Conservation (phyloP, 2,888 invertebrate genomes). For the Drosophila pseudotakahashii region DNA sequence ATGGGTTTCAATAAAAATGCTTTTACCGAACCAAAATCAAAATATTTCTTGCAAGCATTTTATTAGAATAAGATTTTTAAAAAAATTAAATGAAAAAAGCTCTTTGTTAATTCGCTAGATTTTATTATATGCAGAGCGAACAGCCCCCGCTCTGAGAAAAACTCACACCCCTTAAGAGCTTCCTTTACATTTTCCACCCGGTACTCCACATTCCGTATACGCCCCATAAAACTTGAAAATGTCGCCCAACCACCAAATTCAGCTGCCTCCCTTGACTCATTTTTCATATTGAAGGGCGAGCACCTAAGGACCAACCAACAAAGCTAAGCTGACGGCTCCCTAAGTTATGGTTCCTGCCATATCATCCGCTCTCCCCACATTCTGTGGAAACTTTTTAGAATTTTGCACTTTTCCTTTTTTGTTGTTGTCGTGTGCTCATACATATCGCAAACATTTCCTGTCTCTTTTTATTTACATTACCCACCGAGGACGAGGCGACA, state of each 20-base stretch:
- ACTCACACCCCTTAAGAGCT: neutral
- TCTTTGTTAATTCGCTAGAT: no score
- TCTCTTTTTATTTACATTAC: slow-evolving; percentile 79
- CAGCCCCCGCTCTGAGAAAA: neutral
- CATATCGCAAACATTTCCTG: slow-evolving; percentile 74
- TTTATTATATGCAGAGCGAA: slow-evolving; percentile 25
- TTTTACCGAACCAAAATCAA: no score
- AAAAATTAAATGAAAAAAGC: no score
- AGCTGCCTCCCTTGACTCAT: slow-evolving; percentile 12
- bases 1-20: no score
- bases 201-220: slow-evolving; percentile 35
- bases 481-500: slow-evolving; percentile 52
- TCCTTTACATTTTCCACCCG: slow-evolving; percentile 3
- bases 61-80: no score
- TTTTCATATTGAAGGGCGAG: slow-evolving; percentile 53
- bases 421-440: slow-evolving; percentile 39
- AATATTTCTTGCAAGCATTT: no score
- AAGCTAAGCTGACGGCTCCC: slow-evolving; percentile 30
- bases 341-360: slow-evolving; percentile 47
- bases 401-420: slow-evolving; percentile 48
- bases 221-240: slow-evolving; percentile 48
- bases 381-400: slow-evolving; percentile 51
- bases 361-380: slow-evolving; percentile 12
- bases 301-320: slow-evolving; percentile 50
- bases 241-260: slow-evolving; percentile 7